Conservation (phyloP, 92 coral and sea anemone species). For the Parazoanthus darwini region DNA sequence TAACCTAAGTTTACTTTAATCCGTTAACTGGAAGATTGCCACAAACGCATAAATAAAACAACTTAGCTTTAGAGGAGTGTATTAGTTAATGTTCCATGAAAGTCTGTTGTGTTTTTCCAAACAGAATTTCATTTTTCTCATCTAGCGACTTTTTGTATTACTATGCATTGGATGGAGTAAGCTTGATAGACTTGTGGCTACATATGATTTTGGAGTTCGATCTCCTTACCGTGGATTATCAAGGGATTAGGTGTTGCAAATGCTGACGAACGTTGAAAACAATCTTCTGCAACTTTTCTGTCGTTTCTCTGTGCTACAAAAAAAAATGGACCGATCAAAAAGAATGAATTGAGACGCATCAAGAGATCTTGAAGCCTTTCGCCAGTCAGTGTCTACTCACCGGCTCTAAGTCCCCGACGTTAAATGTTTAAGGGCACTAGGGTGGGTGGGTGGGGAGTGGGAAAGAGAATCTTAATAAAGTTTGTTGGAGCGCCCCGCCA, state of each 20-base stretch:
- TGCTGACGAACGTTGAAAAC: constrained; percentile 11
- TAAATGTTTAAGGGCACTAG: no score
- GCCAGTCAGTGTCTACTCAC: neutral
- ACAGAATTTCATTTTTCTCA: neutral
- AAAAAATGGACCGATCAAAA: neutral
- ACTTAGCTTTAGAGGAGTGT: no score
- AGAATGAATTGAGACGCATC: neutral
- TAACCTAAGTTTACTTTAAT: no score
- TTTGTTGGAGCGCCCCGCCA: no score
- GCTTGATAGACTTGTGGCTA: no score
- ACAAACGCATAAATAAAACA: no score
- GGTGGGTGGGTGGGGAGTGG: no score
- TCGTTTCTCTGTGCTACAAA: neutral
- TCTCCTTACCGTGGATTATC: constrained; percentile 4
- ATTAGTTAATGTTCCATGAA: no score
- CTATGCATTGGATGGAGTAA: neutral
- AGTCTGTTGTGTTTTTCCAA: no score
- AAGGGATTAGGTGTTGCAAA: constrained; percentile 33
- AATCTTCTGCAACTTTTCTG: neutral
- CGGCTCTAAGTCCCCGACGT: no score
- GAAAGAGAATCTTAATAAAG: no score
- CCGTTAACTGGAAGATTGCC: no score
- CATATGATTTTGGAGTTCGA: neutral
- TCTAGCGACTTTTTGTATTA: neutral
- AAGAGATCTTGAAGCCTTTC: neutral